These are phyloP conservation scores for Stenodema calcarata DNA, from an alignment of 2,888 invertebrate species.

Conservation along the genomic window DNA sequence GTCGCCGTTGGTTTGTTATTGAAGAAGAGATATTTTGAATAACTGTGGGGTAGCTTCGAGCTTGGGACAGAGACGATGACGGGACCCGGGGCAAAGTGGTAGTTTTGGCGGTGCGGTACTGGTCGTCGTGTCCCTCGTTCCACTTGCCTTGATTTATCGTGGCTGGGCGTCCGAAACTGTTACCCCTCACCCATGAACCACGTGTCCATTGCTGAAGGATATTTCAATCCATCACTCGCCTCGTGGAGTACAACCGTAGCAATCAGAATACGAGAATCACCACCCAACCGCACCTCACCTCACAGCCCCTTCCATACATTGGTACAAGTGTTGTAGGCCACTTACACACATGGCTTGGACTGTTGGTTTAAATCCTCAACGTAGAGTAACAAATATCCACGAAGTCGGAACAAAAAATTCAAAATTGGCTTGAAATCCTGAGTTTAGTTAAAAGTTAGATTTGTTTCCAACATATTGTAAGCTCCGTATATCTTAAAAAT, in stretches of 20 bases:
- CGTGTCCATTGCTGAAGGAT: background rate
- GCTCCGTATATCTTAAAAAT: no score
- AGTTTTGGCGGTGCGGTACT: background rate
- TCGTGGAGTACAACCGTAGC: background rate
- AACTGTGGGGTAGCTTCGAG: no score
- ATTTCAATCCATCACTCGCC: background rate
- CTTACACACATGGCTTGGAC: background rate
- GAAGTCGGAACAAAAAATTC: no score
- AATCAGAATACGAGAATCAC: background rate
- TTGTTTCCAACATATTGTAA: no score
- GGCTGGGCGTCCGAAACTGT: background rate
- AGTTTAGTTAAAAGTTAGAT: no score
- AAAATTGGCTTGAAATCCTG: no score
- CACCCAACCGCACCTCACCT: background rate
- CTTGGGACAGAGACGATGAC: background rate
- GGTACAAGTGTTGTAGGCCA: background rate
- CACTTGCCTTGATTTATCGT: background rate
- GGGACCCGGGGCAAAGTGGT: background rate
- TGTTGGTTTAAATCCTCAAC: no score
- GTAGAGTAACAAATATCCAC: no score
- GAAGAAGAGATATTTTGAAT: no score
- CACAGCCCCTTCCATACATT: background rate
- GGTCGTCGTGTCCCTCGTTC: background rate
- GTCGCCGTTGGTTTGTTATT: no score
- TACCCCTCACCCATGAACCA: background rate